These are phyloP conservation scores for Amphiprion percula DNA, from an alignment of 2,113 vertebrate genomes.

Conservation along the genomic window DNA sequence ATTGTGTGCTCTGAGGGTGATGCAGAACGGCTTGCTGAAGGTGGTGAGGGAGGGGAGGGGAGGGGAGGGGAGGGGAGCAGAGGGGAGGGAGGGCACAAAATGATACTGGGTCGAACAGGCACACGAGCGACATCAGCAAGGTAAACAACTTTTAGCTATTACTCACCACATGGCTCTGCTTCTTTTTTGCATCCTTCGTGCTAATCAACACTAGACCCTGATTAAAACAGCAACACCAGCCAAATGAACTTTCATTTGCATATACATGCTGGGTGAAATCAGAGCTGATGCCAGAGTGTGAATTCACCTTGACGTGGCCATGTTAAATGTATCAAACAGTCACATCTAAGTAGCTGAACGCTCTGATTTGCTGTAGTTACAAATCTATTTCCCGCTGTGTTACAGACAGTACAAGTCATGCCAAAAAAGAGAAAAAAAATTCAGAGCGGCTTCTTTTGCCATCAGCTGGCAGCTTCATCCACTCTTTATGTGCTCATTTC, in stretches of 20 bases:
- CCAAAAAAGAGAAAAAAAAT: constrained; percentile 22
- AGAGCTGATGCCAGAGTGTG: constrained; percentile 71
- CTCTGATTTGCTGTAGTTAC: constrained; percentile 71
- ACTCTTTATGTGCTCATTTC: constrained; percentile 7
- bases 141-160: constrained; percentile 75
- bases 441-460: constrained; percentile 18
- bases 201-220: constrained; percentile 79
- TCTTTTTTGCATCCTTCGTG: constrained; percentile 38
- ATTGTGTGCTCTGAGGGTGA: constrained; percentile 68
- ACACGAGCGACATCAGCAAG: constrained; percentile 48
- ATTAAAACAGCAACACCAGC: constrained; percentile 77
- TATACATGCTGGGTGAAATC: constrained; percentile 81
- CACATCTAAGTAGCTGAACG: constrained; percentile 76
- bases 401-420: constrained; percentile 58
- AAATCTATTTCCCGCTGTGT: constrained; percentile 76
- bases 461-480: constrained; percentile 19
- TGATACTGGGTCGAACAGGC: constrained; percentile 65
- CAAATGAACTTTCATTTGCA: constrained; percentile 81
- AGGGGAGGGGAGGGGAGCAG: constrained; percentile 11
- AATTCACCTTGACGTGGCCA: constrained; percentile 72
- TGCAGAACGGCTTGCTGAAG: constrained; percentile 57
- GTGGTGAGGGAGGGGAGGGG: constrained; percentile 39
- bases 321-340: constrained; percentile 74
- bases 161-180: constrained; percentile 54
- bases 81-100: constrained; percentile 18